Evolutionary conservation across 2,797 vertebrate genomes (phyloP).

Genomic region (Hoplostethus mediterraneus): DNA sequence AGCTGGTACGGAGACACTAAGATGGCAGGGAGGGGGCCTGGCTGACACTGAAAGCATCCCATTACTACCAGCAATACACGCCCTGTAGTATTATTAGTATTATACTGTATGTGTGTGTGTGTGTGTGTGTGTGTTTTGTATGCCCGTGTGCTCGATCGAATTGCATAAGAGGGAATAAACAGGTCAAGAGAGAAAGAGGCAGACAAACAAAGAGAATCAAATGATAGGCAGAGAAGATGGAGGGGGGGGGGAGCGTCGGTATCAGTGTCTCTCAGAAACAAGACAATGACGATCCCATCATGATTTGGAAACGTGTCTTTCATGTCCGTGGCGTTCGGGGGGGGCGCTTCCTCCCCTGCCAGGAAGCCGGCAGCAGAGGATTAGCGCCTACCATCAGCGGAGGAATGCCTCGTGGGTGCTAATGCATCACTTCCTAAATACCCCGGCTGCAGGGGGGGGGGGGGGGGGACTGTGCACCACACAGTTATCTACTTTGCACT

Average conservation of each 20-base stretch:
- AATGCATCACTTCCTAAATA: slow-evolving; percentile 66
- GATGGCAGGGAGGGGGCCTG: slow-evolving; percentile 69
- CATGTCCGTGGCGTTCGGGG: slow-evolving; percentile 48
- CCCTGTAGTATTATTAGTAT: slow-evolving; percentile 26
- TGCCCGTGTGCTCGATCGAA: slow-evolving; percentile 20
- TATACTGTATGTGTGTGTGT: background rate
- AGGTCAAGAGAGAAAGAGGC: slow-evolving; percentile 1
- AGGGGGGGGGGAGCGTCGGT: slow-evolving; percentile 30
- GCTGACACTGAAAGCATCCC: slow-evolving; percentile 54
- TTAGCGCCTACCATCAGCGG: slow-evolving; percentile 76
- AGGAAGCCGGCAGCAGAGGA: slow-evolving; percentile 70
- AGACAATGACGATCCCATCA: slow-evolving; percentile 51
- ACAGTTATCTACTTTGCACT: slow-evolving; percentile 80
- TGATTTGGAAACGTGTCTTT: slow-evolving; percentile 57
- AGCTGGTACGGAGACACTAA: slow-evolving; percentile 74
- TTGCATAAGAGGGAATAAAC: slow-evolving; percentile 20
- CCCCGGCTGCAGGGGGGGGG: slow-evolving; percentile 68
- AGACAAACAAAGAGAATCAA: background rate
- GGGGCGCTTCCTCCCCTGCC: slow-evolving; percentile 57
- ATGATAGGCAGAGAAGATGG: background rate
- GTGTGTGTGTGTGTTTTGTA: slow-evolving; percentile 3
- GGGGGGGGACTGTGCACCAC: too few relatives aligned
- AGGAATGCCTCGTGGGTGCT: slow-evolving; percentile 68
- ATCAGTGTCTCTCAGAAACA: slow-evolving; percentile 50
- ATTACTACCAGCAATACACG: slow-evolving; percentile 42